Evolutionary conservation across 23 tunicate species (phyloP).

Genomic region (Ascidia mentula): DNA sequence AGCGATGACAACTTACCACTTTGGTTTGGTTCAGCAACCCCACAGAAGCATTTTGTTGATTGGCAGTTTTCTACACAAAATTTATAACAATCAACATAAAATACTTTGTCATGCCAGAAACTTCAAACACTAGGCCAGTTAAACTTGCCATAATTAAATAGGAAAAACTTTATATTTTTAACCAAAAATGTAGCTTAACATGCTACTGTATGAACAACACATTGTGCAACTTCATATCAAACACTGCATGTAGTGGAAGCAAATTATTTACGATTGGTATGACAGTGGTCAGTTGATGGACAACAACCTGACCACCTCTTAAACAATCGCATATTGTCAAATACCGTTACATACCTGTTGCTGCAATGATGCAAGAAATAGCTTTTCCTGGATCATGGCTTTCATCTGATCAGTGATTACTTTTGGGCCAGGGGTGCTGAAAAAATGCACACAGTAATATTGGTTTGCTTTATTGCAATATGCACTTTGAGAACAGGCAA

Average conservation of each 20-base stretch:
- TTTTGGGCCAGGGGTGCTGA: not conserved
- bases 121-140: too few relatives aligned
- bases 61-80: not conserved
- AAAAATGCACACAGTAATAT: too few relatives aligned
- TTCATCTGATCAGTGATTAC: constrained; percentile 2
- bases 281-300: constrained; percentile 16
- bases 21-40: too few relatives aligned
- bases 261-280: not conserved
- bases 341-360: not conserved
- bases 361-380: not conserved
- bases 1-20: not conserved
- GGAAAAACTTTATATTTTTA: too few relatives aligned
- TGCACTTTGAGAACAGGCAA: too few relatives aligned
- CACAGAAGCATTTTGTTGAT: not conserved
- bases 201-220: too few relatives aligned
- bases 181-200: too few relatives aligned
- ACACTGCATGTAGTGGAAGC: not conserved
- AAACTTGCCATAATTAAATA: too few relatives aligned
- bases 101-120: too few relatives aligned
- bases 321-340: not conserved
- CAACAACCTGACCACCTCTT: constrained; percentile 19
- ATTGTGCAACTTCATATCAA: not conserved
- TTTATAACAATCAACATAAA: too few relatives aligned
- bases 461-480: too few relatives aligned
- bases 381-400: constrained; percentile 20